Percentiles rank a stretch among this genome's conserved stretches.
Conservation (phyloP, 2,113 vertebrate genomes). For the Peromyscus californicus region DNA sequence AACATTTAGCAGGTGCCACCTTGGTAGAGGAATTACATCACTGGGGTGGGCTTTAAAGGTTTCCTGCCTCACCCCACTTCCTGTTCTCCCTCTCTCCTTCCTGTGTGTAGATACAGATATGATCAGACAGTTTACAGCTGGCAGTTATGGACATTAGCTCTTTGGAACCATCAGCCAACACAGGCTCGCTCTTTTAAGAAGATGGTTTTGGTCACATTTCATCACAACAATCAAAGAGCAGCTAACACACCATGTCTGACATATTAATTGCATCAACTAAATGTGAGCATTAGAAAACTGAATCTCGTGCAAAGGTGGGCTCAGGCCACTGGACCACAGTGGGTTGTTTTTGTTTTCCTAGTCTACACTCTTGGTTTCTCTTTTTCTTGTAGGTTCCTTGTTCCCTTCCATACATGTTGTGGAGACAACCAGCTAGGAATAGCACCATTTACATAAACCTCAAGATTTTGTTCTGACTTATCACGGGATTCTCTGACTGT, state of each 20-base stretch:
- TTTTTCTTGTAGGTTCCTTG: background rate
- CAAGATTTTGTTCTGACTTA: slow-evolving; percentile 13
- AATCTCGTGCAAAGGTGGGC: background rate
- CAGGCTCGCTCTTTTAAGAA: background rate
- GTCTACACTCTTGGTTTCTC: background rate
- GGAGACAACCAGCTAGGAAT: background rate
- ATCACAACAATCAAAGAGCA: background rate
- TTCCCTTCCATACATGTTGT: background rate
- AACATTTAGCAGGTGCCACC: background rate
- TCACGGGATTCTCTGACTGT: background rate
- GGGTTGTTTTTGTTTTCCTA: background rate
- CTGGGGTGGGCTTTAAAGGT: background rate
- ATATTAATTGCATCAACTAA: background rate
- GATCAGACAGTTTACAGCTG: background rate
- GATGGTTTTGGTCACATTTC: background rate
- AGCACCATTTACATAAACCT: background rate
- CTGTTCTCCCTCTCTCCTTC: background rate
- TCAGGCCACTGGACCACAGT: background rate
- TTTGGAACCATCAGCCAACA: background rate
- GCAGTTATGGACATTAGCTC: background rate
- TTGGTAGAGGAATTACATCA: background rate
- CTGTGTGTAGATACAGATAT: background rate
- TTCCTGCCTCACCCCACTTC: background rate
- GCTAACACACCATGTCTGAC: background rate
- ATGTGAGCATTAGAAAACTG: background rate